Evolutionary conservation across 1,140 invertebrate species (phyloP), one percentile per base, ranked within the genome.

Genomic region (Pseudomyrmex sp.): DNA sequence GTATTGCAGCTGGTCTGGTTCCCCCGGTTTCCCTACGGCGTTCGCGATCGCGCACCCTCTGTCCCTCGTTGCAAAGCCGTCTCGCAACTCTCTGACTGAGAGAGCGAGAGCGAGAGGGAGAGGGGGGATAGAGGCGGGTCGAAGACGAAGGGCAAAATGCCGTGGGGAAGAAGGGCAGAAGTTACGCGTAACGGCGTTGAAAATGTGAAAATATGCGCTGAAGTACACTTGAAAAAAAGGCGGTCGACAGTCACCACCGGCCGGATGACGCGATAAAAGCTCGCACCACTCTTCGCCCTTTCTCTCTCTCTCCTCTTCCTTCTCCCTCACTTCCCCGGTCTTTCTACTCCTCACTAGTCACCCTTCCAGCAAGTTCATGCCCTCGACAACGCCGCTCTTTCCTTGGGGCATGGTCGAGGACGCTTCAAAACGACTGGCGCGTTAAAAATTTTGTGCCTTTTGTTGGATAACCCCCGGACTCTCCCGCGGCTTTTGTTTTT

Each of bases 1-100:
- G 89, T 89, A 91, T 90, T 91, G 88, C 90, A 91, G 91, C 90
- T 91, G 90, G 82, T 85, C 87, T 79, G 77, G 74, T 68, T 84
- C 18, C 12, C 48, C 58, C 12, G 1, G 50, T 65, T 59, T 58
- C 50, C 18, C 54, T 15, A 65, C 54, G 18, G 84, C 68, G 44
- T 52, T 87, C 69, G 63, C 83, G 46, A 77, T 80, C 75, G 15
- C 12, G 13, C 59, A 62, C 66, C 56, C 59, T 66, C 50, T 79
- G 18, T 83, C 65, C 54, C 66, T 50, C 44, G 44, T 10, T 35
- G n/a, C 52, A 20, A 70, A 59, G 54, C 65, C 26, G 26, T 26
- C 65, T 26, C 65, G 76, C 65, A 70, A 48, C 12, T 7, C 65
- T 62, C 65, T 62, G 46, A 52, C 82, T 15, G 44, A 5, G 18